Evolutionary conservation across 2,113 vertebrate genomes (phyloP).

Genomic region (Pyrgilauda ruficollis): DNA sequence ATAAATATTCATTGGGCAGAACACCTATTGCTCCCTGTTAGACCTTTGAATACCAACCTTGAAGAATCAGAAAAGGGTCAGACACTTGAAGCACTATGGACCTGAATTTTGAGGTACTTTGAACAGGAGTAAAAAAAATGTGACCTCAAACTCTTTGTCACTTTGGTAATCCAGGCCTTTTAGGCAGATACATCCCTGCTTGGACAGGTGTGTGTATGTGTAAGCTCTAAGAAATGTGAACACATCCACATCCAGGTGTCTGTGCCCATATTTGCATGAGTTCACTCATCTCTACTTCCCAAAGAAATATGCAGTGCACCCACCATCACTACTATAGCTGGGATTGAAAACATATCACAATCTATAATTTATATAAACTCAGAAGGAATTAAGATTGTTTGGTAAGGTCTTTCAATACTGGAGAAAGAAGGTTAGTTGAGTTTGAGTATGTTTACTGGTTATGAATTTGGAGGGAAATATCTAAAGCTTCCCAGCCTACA

Average conservation of each 20-base stretch:
- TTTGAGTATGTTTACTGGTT: not conserved
- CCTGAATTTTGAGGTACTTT: not conserved
- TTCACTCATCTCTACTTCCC: not conserved
- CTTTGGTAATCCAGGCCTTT: not conserved
- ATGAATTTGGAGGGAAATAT: not conserved
- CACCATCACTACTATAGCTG: not conserved
- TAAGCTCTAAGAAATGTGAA: not conserved
- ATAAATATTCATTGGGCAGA: not conserved
- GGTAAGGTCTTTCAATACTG: not conserved
- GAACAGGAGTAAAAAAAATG: not conserved
- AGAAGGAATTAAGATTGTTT: not conserved
- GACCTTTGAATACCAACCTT: not conserved
- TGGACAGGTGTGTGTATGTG: not conserved
- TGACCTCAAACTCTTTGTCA: not conserved
- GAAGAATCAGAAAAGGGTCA: not conserved
- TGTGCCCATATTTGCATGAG: not conserved
- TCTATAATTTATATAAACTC: not conserved
- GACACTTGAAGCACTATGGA: accelerated
- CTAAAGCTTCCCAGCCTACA: not conserved
- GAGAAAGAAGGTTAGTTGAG: not conserved
- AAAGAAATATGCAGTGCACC: not conserved
- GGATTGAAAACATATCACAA: not conserved
- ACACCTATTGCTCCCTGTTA: not conserved
- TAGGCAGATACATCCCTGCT: not conserved
- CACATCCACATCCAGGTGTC: not conserved